Base-by-base conservation (phyloP, 2,113 vertebrate species). In the Oceanites oceanicus region DNA sequence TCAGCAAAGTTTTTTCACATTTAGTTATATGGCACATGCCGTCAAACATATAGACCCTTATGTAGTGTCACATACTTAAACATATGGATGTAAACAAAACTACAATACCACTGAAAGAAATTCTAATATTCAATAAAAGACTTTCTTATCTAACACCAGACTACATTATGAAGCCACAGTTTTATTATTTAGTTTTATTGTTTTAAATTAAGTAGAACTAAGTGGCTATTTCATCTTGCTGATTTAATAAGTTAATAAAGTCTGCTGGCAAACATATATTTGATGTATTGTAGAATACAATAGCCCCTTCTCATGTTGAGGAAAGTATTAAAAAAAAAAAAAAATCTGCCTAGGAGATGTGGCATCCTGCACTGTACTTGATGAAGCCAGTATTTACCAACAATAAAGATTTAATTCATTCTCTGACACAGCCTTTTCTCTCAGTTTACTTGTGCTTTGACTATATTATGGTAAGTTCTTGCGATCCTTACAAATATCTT, bases 241-340 rank as follows among this genome's bases (percentile, higher is more conserved):
- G 97, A 98, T 98, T 97, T 96, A 98, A 73, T 95, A 97, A 93
- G 94, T 96, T 97, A 97, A 97, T 97, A 97, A 97, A 97, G 88
- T 87, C 91, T 40, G 14, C 36, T 94, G 56, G 88, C 90, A 96
- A 97, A 93, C 79, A 88, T 93, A 59, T 87, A 93, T 32, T 82
- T 96, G 92, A 97, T 89, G 25, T 53, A 96, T 30, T 86, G 84
- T 27, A 38, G 80, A 84, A 85, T 44, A 90, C 65, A 94, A 79
- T 27, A 59, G 63, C 87, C 91, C n/a, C 71, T 94, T 86, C 72
- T 81, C 74, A 75, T 61, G 59, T 86, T 90, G 88, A 97, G 74
- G 81, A 90, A 92, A 85, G 58, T 42, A 97, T 83, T 94, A 63
- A 59, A 59, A 91, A 85, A 79, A 49, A n/a, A n/a, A 42, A 66